Evolutionary conservation across 2,113 vertebrate species (phyloP).

Genomic region (Eonycteris spelaea): DNA sequence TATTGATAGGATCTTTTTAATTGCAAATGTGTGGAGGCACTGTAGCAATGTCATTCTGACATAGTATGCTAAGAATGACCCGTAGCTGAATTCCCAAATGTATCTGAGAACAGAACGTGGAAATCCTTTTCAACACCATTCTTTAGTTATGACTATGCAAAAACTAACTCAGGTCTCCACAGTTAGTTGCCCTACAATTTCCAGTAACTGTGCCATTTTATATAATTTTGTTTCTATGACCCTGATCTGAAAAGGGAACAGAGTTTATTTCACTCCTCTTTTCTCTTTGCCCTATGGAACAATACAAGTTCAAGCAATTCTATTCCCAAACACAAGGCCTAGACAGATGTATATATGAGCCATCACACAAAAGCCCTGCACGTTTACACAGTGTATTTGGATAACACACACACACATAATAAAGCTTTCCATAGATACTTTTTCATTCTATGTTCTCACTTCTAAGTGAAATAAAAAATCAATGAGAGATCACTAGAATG

Average conservation of each 20-base stretch:
- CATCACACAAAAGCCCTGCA: slow-evolving; percentile 61
- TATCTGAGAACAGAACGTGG: not conserved
- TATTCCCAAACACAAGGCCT: not conserved
- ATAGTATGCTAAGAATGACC: not conserved
- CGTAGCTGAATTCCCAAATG: not conserved
- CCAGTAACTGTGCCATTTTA: slow-evolving; percentile 33
- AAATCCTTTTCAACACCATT: not conserved
- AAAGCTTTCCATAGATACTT: slow-evolving; percentile 71
- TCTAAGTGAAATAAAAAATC: slow-evolving; percentile 65
- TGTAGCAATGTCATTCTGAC: not conserved
- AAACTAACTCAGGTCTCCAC: not conserved
- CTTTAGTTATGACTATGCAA: not conserved
- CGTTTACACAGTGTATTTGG: slow-evolving; percentile 65
- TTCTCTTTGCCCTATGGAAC: not conserved
- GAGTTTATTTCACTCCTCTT: slow-evolving; percentile 32
- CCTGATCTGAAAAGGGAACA: not conserved
- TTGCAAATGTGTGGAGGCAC: not conserved
- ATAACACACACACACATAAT: slow-evolving; percentile 65
- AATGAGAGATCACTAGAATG: slow-evolving; percentile 57
- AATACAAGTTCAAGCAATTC: not conserved
- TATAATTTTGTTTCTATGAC: slow-evolving; percentile 24
- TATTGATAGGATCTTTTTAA: not conserved
- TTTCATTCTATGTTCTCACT: slow-evolving; percentile 59
- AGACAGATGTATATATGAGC: slow-evolving; percentile 62
- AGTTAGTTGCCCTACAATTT: not conserved